Conservation (phyloP, 2,888 invertebrate species). For the Drosophila colorata region DNA sequence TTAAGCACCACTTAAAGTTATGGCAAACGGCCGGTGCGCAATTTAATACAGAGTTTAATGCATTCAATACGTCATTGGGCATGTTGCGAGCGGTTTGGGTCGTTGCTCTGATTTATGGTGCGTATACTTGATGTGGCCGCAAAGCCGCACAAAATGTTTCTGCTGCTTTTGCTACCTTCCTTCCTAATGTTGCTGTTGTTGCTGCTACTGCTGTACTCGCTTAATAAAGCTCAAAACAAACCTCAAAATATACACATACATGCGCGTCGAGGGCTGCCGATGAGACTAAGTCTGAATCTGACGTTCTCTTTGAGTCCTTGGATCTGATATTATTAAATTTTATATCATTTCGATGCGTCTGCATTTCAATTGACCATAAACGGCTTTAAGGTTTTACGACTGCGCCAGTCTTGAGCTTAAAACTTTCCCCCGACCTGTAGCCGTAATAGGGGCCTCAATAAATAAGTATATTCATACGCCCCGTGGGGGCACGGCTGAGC, state of each 20-base stretch:
- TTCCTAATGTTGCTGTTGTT: background rate
- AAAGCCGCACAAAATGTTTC: slow-evolving; percentile 66
- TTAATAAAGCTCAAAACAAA: slow-evolving; percentile 56
- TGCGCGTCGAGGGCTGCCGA: background rate
- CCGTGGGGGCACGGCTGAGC: background rate
- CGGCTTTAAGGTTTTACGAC: slow-evolving; percentile 59
- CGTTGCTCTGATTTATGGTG: slow-evolving; percentile 75
- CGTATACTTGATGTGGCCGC: slow-evolving; percentile 77
- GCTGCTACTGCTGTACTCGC: background rate
- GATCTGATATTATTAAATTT: slow-evolving; percentile 69
- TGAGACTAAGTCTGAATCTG: slow-evolving; percentile 6
- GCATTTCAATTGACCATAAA: slow-evolving; percentile 77
- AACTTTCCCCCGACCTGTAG: slow-evolving; percentile 39
- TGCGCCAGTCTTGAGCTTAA: slow-evolving; percentile 37
- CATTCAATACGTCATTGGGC: slow-evolving; percentile 73
- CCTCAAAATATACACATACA: slow-evolving; percentile 38
- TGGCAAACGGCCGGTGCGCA: slow-evolving; percentile 63
- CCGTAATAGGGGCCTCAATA: slow-evolving; percentile 10
- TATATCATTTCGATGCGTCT: slow-evolving; percentile 77
- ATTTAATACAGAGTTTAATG: slow-evolving; percentile 75
- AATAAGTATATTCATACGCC: slow-evolving; percentile 15
- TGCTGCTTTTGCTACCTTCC: slow-evolving; percentile 20
- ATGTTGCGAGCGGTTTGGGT: slow-evolving; percentile 49
- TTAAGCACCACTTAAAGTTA: slow-evolving; percentile 79
- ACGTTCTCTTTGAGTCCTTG: slow-evolving; percentile 8